Evolutionary conservation across 64 coral and sea anemone genomes (phyloP), one percentile per base, ranked within the genome.

Genomic region (Actinia equina): DNA sequence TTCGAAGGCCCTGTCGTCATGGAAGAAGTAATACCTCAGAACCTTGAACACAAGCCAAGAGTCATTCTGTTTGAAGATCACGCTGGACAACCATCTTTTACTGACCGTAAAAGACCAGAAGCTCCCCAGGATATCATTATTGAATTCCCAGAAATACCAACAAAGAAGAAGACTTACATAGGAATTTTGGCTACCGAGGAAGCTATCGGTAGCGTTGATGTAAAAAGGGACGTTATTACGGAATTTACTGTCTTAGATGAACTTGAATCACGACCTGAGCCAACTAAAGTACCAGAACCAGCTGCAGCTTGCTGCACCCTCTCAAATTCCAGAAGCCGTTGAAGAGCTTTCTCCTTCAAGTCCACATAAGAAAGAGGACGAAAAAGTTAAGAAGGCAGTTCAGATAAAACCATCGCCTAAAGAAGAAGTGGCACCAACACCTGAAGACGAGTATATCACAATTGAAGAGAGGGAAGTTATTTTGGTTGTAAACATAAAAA

Each of bases 401-500:
- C 22, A n/a, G 77, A 4, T 4, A 79, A 79, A 46, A 25, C 19
- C 22, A 26, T 74, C 14, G 22, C 6, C 8, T 17, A 15, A 43
- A 25, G 30, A 79, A 79, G 77, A 44, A n/a, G 22, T 23, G 44
- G 16, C n/a, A 16, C 0, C 58, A 23, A 19, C 17, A 89, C 15
- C 74, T 6, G 45, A 65, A 49, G 79, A 67, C 17, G 82, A 84
- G 53, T 82, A 52, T 16, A 59, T 76, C 43, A 65, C 62, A 7
- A 23, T 65, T n/a, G 60, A 55, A 6, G 81, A 89, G 14, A 62
- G 19, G 17, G 88, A 85, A 59, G 88, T 84, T 6, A 84, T 84
- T 41, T 53, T 84, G 56, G 82, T 84, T 56, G 82, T 84, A 0
- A 84, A 84, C 46, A 19, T 84, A 19, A 84, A 84, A 59, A 53